Evolutionary conservation across 2,113 vertebrate species (phyloP).

Genomic region (Lepisosteus osseus): DNA sequence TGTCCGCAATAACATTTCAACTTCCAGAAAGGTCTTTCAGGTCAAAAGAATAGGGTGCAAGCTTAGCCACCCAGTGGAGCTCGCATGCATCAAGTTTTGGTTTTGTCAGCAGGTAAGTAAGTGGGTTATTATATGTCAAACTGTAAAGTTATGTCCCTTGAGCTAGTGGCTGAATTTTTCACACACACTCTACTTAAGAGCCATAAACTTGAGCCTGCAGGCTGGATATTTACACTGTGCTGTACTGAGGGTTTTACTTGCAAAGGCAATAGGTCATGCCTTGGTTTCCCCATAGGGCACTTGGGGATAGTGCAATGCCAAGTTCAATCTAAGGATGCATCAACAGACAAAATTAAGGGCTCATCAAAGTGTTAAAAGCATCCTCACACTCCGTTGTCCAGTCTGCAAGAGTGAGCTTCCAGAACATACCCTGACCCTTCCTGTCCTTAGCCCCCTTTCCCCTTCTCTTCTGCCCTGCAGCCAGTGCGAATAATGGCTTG

Average conservation of each 20-base stretch:
- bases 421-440: not conserved
- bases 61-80: slow-evolving; percentile 5
- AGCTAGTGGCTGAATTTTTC: slow-evolving; percentile 23
- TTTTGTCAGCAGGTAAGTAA: slow-evolving; percentile 22
- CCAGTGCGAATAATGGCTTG: slow-evolving; percentile 17
- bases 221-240: slow-evolving; percentile 21
- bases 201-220: slow-evolving; percentile 19
- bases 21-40: slow-evolving; percentile 18
- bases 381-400: slow-evolving; percentile 13
- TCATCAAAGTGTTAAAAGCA: slow-evolving; percentile 4
- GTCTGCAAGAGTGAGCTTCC: slow-evolving; percentile 5
- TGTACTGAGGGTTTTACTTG: slow-evolving; percentile 17
- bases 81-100: slow-evolving; percentile 19
- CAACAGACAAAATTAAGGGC: not conserved
- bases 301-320: no score
- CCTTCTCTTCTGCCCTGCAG: slow-evolving; percentile 12
- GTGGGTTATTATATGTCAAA: slow-evolving; percentile 18
- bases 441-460: not conserved
- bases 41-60: slow-evolving; percentile 15
- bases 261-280: slow-evolving; percentile 17
- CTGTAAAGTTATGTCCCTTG: slow-evolving; percentile 9
- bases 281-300: not conserved
- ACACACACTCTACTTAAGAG: slow-evolving; percentile 26
- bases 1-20: slow-evolving; percentile 10
- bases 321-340: no score